Evolutionary conservation across 2,797 vertebrate genomes (phyloP), one percentile per base, ranked within the genome.

Genomic region (Champsocephalus esox): DNA sequence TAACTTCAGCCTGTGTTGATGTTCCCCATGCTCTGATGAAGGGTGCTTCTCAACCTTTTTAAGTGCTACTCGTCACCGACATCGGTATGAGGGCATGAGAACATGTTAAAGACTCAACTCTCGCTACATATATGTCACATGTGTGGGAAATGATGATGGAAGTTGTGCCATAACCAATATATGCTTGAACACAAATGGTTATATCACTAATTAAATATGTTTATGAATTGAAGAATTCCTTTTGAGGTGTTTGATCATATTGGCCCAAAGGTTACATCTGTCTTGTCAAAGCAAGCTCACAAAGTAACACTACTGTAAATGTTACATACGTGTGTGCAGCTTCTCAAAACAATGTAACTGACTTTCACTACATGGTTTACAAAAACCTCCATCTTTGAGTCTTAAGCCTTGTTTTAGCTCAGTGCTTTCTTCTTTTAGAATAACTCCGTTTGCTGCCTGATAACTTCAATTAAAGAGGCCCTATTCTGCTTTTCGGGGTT

Each of bases 391-490:
- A 4, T 68, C 28, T 61, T 28, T 46, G 28, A 58, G 64, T 75
- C 49, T 79, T 55, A n/a, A 74, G 17, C 21, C 49, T 50, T 60
- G 69, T 6, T 21, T 55, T 17, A 5, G 32, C 38, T 17, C 64
- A 63, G 34, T 43, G 41, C 62, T 44, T n/a, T 61, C 11, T 60
- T 50, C 63, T 69, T 59, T 63, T 21, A 24, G 16, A 4, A 34
- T 44, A 43, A 52, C 34, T 51, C 49, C 55, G 58, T 67, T 41
- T 56, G 59, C 45, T 13, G 60, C 44, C 43, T 70, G 49, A 59
- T 69, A 61, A 84, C 50, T 34, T 43, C 11, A 73, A 64, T 56
- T 59, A 81, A 38, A 38, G 34, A 28, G 34, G 34, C 6, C 34
- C 34, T 38, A 38, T 38, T 28, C 6, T 38, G 34, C 34, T 38